A percentile compares a stretch with the other conserved stretches of the same genome.
These are phyloP conservation scores for Chrysotoxum bicinctum DNA, from an alignment of 2,888 invertebrate genomes.

Conservation along the genomic window DNA sequence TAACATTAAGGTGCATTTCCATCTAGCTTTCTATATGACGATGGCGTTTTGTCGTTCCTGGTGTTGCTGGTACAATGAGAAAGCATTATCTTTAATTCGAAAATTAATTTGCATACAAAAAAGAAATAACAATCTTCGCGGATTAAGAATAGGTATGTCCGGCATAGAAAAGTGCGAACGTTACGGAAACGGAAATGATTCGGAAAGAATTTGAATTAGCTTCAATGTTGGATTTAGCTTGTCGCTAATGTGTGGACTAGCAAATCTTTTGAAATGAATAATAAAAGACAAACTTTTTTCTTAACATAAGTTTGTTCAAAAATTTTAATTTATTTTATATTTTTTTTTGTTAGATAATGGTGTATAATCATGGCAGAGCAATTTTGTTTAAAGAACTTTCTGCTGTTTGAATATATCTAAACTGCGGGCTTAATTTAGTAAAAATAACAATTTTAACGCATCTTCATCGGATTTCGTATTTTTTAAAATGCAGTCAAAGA, in stretches of 20 bases:
- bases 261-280: conserved; percentile 5
- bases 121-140: neutral
- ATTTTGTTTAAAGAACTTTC: neutral
- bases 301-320: conserved; percentile 19
- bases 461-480: too few relatives aligned
- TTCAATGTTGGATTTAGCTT: conserved; percentile 17
- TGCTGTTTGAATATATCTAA: neutral
- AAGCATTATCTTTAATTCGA: conserved; percentile 68
- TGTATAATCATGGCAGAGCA: neutral
- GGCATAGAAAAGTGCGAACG: conserved; percentile 11
- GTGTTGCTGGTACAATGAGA: conserved; percentile 30
- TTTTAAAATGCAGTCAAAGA: too few relatives aligned
- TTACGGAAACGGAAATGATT: conserved; percentile 13
- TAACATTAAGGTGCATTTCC: conserved; percentile 65
- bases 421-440: too few relatives aligned
- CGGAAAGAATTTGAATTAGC: conserved; percentile 40
- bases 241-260: conserved; percentile 35
- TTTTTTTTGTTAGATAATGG: neutral
- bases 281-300: conserved; percentile 25
- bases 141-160: conserved; percentile 6
- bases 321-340: conserved; percentile 11
- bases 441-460: too few relatives aligned
- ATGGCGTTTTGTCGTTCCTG: neutral
- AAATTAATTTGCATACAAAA: conserved; percentile 59
- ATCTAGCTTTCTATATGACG: conserved; percentile 29